A percentile compares a stretch with the other conserved stretches of the same genome.
These are phyloP conservation scores for Malacoctenus gilli DNA, from an alignment of 2,797 vertebrate genomes.

Conservation along the genomic window DNA sequence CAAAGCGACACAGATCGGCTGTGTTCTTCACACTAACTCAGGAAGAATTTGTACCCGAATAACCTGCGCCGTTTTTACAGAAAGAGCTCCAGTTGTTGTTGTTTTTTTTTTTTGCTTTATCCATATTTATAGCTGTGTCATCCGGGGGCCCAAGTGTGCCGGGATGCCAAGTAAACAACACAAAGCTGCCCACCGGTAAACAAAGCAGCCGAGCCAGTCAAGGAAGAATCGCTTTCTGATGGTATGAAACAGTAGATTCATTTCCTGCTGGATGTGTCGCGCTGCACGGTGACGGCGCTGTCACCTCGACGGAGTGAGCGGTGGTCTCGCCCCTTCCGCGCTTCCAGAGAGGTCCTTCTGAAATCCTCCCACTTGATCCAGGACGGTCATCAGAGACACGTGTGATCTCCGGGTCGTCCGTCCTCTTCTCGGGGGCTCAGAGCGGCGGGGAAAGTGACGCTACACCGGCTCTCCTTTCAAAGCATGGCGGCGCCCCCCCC, in stretches of 20 bases:
- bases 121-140: constrained; percentile 40
- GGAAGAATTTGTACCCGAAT: constrained; percentile 20
- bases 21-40: constrained; percentile 17
- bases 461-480: constrained; percentile 34
- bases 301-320: constrained; percentile 7
- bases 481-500: too few relatives aligned
- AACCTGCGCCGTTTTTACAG: constrained; percentile 25
- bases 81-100: constrained; percentile 22
- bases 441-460: constrained; percentile 59
- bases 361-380: constrained; percentile 23
- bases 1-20: constrained; percentile 14
- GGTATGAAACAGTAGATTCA: constrained; percentile 10
- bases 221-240: not conserved
- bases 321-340: not conserved
- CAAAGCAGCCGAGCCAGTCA: constrained; percentile 9
- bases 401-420: constrained; percentile 34
- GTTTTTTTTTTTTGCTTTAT: constrained; percentile 17
- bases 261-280: constrained; percentile 7
- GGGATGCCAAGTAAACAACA: constrained; percentile 27
- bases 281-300: constrained; percentile 12
- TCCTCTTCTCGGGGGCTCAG: constrained; percentile 14
- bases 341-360: constrained; percentile 5
- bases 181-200: constrained; percentile 17
- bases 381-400: constrained; percentile 25
- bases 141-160: constrained; percentile 5